phyloP scores from a whole-genome alignment of 2,797 vertebrate species.

The Acropternis orthonyx region DNA sequence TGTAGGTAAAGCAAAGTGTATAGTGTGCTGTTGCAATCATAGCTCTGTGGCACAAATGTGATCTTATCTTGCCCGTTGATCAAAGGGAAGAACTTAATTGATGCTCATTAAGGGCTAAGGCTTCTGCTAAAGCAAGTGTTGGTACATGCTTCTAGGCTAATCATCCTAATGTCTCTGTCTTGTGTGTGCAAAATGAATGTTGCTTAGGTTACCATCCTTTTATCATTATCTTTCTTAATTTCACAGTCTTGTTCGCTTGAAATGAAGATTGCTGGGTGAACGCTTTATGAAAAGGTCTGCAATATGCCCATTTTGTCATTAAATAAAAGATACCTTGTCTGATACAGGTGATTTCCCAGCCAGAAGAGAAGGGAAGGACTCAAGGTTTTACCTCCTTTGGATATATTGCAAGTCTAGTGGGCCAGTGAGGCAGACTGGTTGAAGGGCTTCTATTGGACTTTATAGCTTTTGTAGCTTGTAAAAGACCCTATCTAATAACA shows the following conservation, averaged over 20 bases:
- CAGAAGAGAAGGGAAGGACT: neutral
- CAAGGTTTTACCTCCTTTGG: neutral
- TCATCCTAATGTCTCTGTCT: slow-evolving; percentile 1
- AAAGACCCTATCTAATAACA: neutral
- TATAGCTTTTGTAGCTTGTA: neutral
- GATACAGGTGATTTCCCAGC: neutral
- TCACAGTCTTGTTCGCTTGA: neutral
- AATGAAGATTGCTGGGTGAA: neutral
- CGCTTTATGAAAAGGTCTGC: neutral
- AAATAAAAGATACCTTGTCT: neutral
- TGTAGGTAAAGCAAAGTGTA: neutral
- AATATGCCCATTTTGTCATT: neutral
- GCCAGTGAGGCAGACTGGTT: neutral
- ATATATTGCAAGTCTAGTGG: neutral
- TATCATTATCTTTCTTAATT: slow-evolving; percentile 12
- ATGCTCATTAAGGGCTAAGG: slow-evolving; percentile 19
- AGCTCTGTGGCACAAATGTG: slow-evolving; percentile 2
- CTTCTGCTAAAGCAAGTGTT: slow-evolving; percentile 44
- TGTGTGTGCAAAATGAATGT: neutral
- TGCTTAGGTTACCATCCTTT: slow-evolving; percentile 8
- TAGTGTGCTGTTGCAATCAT: slow-evolving; percentile 18
- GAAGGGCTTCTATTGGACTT: neutral
- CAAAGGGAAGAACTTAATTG: slow-evolving; percentile 53
- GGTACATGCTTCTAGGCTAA: neutral
- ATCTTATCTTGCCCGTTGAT: slow-evolving; percentile 49